phyloP scores from a whole-genome alignment of 2,888 invertebrate genomes.

The Sialis lutaria region DNA sequence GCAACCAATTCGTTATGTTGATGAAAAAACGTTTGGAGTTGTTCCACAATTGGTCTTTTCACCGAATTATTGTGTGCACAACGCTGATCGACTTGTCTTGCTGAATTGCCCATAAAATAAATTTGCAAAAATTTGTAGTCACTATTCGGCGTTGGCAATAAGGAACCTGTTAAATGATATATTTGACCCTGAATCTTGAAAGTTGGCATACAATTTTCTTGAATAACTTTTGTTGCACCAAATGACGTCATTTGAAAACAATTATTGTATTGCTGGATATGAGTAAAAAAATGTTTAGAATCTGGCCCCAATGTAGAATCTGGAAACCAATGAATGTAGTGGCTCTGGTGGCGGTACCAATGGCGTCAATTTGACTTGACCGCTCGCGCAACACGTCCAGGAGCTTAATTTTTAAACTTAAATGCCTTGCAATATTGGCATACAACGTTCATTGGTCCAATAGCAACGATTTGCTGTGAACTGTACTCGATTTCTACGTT shows the following conservation, averaged over 20 bases:
- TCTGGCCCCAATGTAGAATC: constrained; percentile 4
- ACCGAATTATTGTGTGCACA: constrained; percentile 10
- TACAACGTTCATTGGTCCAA: constrained; percentile 3
- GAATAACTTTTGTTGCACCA: constrained; percentile 6
- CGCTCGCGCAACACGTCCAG: constrained; percentile 8
- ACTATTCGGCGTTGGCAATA: constrained; percentile 8
- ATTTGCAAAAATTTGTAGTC: constrained; percentile 11
- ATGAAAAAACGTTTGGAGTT: no score
- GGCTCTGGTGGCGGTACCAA: constrained; percentile 20
- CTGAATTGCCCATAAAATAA: constrained; percentile 11
- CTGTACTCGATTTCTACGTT: constrained; percentile 9
- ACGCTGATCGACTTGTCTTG: constrained; percentile 8
- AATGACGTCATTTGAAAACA: constrained; percentile 10
- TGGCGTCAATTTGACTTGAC: constrained; percentile 15
- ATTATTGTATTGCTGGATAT: constrained; percentile 8
- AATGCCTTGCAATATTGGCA: constrained; percentile 5
- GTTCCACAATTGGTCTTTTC: no score
- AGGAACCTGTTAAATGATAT: constrained; percentile 9
- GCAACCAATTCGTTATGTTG: no score
- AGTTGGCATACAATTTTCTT: constrained; percentile 1
- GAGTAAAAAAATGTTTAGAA: constrained; percentile 8
- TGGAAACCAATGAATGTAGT: constrained; percentile 11
- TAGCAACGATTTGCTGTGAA: constrained; percentile 4
- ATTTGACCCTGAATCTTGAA: constrained; percentile 9
- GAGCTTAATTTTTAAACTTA: constrained; percentile 5